A percentile compares a stretch with the other conserved stretches of the same genome.
Conservation (phyloP, 2,113 vertebrate genomes). For the Corvus hawaiiensis region DNA sequence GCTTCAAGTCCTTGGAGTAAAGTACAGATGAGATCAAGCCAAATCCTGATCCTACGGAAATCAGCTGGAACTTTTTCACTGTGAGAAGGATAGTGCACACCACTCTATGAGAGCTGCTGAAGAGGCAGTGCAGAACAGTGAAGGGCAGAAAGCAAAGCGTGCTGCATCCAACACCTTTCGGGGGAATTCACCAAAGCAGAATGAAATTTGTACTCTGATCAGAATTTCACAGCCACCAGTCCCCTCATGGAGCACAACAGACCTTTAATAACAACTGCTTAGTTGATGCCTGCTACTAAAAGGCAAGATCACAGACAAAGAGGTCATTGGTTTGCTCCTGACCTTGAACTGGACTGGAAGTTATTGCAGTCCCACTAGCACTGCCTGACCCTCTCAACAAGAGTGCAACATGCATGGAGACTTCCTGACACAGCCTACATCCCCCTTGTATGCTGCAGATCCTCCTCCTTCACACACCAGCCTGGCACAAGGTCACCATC, state of each 20-base stretch:
- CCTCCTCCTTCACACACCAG: neutral
- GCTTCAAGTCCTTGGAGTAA: neutral
- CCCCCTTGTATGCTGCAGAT: neutral
- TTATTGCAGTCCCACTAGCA: neutral
- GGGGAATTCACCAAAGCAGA: neutral
- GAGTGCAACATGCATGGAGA: neutral
- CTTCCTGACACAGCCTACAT: neutral
- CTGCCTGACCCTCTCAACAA: neutral
- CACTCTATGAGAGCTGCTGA: neutral
- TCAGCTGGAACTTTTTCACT: neutral
- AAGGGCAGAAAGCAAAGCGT: neutral
- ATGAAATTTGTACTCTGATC: neutral
- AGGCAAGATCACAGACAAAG: neutral
- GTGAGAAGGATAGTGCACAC: neutral
- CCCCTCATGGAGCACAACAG: neutral
- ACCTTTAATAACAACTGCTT: neutral
- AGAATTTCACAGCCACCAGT: neutral
- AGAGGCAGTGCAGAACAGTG: accelerated
- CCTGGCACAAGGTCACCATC: neutral
- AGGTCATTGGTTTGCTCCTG: neutral
- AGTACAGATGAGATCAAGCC: neutral
- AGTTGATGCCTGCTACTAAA: neutral
- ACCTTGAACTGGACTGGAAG: neutral
- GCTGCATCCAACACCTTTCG: neutral
- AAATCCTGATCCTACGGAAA: neutral